Evolutionary conservation across 1,140 invertebrate species (phyloP).

Genomic region (Centruroides sculpturatus): DNA sequence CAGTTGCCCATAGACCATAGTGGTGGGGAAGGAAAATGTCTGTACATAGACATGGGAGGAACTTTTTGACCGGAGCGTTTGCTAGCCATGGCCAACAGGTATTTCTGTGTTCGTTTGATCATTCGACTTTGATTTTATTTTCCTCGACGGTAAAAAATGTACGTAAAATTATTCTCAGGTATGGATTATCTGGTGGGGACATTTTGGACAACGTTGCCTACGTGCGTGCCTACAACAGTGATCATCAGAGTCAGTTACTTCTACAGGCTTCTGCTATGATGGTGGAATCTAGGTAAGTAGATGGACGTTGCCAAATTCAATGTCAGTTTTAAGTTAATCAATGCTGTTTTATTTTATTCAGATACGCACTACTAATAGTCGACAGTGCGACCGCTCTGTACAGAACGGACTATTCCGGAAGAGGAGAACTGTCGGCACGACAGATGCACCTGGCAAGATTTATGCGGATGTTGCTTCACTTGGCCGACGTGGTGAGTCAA

Average conservation of each 20-base stretch:
- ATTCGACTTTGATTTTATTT: not conserved
- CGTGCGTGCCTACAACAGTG: conserved; percentile 91
- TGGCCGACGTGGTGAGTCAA: conserved; percentile 79
- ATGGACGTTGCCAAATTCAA: not conserved
- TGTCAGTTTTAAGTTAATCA: not conserved
- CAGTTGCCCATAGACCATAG: conserved; percentile 86
- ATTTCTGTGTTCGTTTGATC: not conserved
- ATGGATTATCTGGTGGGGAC: conserved; percentile 66
- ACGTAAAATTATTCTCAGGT: conserved; percentile 31
- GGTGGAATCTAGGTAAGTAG: conserved; percentile 71
- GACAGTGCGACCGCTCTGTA: conserved; percentile 94
- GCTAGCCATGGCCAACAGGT: conserved; percentile 60
- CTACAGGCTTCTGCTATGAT: conserved; percentile 93
- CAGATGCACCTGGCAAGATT: conserved; percentile 91
- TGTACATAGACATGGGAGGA: conserved; percentile 97
- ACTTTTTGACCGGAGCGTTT: conserved; percentile 85
- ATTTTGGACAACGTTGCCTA: conserved; percentile 96
- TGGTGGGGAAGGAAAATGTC: conserved; percentile 95
- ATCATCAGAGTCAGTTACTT: conserved; percentile 86
- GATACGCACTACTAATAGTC: conserved; percentile 88
- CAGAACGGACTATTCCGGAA: conserved; percentile 88
- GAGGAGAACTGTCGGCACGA: conserved; percentile 82
- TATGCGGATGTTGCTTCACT: conserved; percentile 70
- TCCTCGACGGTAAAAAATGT: no score
- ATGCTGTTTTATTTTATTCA: conserved; percentile 23